Conservation (phyloP, 2,113 vertebrate genomes). For the Chionodraco myersi region DNA sequence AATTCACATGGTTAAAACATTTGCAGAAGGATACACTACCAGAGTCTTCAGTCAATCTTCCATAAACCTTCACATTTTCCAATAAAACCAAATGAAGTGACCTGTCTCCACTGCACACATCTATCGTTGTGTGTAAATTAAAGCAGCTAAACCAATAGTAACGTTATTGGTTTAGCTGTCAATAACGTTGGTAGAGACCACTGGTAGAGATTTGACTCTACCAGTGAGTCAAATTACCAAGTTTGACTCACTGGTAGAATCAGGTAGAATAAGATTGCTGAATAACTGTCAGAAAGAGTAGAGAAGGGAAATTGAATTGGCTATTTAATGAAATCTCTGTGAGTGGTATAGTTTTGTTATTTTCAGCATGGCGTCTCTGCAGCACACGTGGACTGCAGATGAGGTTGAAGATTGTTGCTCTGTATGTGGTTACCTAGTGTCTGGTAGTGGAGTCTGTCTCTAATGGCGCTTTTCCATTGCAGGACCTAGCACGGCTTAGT, state of each 20-base stretch:
- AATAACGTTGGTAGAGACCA: too few species aligned
- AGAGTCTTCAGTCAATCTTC: neutral
- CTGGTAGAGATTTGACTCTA: too few species aligned
- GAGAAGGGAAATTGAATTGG: neutral
- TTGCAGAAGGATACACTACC: neutral
- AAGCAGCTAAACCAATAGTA: constrained; percentile 37
- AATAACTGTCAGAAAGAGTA: neutral
- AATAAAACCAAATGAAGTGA: constrained; percentile 26
- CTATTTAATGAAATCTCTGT: constrained; percentile 10
- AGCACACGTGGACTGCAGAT: constrained; percentile 15
- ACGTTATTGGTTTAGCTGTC: neutral
- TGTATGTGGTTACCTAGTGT: constrained; percentile 6
- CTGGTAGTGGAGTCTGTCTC: constrained; percentile 42
- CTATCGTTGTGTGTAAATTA: constrained; percentile 33
- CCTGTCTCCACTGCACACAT: constrained; percentile 10
- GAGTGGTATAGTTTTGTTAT: constrained; percentile 15
- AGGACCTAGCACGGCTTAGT: too few species aligned
- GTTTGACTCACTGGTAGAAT: constrained; percentile 11
- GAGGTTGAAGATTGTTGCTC: neutral
- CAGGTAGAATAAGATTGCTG: constrained; percentile 11
- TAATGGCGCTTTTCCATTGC: too few species aligned
- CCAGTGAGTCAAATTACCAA: too few species aligned
- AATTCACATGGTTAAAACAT: neutral
- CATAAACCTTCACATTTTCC: constrained; percentile 33
- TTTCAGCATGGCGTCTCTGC: constrained; percentile 17